These are phyloP conservation scores for Apamea anceps DNA, from an alignment of 2,888 invertebrate genomes.

Conservation along the genomic window DNA sequence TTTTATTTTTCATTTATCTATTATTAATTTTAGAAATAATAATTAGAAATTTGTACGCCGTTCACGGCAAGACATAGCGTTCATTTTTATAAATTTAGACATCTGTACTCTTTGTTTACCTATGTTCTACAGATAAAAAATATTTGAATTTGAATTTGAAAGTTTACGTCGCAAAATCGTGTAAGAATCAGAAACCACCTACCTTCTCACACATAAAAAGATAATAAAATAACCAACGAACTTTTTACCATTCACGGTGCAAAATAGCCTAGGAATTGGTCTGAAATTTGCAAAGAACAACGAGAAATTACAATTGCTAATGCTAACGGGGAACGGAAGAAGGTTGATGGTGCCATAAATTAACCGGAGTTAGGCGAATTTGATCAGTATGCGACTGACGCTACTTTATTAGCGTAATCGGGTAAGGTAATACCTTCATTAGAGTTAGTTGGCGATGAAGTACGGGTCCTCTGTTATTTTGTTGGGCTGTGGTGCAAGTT, in stretches of 20 bases:
- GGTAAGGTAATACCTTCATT: constrained; percentile 58
- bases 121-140: too few species aligned
- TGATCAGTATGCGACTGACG: constrained; percentile 61
- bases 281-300: constrained; percentile 50
- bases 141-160: too few species aligned
- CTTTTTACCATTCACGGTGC: constrained; percentile 19
- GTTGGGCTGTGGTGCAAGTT: constrained; percentile 38
- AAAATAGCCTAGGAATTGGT: constrained; percentile 43
- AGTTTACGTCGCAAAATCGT: constrained; percentile 36
- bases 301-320: constrained; percentile 69
- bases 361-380: constrained; percentile 60
- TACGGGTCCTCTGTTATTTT: constrained; percentile 33
- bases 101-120: too few species aligned
- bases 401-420: constrained; percentile 65
- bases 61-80: too few species aligned
- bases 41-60: too few species aligned
- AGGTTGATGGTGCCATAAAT: constrained; percentile 69
- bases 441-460: constrained; percentile 46
- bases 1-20: too few species aligned
- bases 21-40: too few species aligned
- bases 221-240: constrained; percentile 43
- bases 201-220: constrained; percentile 35
- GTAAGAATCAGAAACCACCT: constrained; percentile 40
- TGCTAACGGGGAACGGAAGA: constrained; percentile 59
- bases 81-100: too few species aligned